phyloP scores from a whole-genome alignment of 2,888 invertebrate genomes.

The Timema cristinae region DNA sequence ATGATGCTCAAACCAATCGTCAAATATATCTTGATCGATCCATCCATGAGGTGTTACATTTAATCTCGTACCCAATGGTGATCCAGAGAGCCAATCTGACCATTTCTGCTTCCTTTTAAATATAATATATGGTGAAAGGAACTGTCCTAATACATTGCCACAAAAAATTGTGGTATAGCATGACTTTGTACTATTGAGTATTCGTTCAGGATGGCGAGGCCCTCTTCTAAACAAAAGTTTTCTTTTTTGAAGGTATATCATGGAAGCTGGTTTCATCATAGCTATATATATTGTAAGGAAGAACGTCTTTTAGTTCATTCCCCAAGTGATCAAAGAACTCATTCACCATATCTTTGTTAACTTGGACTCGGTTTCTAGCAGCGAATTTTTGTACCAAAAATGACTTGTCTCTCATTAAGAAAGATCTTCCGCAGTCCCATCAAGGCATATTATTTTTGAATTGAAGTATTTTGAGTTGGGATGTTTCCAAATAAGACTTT shows the following conservation, averaged over 20 bases:
- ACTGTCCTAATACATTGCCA: neutral
- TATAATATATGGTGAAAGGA: neutral
- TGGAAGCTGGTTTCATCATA: slow-evolving; percentile 1
- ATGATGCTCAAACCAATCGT: neutral
- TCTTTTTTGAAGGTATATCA: neutral
- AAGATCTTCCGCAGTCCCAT: neutral
- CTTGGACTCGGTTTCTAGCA: neutral
- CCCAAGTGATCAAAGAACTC: neutral
- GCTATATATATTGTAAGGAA: neutral
- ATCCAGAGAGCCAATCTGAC: neutral
- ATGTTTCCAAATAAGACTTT: neutral
- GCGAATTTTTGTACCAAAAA: neutral
- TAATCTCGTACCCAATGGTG: neutral
- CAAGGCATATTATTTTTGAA: neutral
- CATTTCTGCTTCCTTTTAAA: slow-evolving; percentile 5
- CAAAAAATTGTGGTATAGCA: slow-evolving; percentile 3
- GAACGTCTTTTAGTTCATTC: too few relatives aligned
- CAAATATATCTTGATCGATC: neutral
- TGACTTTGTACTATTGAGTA: neutral
- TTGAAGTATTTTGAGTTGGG: neutral
- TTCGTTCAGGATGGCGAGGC: neutral
- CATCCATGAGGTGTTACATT: too few relatives aligned
- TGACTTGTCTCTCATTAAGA: neutral
- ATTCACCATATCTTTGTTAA: neutral
- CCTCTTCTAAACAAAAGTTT: neutral